Conservation (phyloP, 2,888 invertebrate genomes). For the Chirona hameri region DNA sequence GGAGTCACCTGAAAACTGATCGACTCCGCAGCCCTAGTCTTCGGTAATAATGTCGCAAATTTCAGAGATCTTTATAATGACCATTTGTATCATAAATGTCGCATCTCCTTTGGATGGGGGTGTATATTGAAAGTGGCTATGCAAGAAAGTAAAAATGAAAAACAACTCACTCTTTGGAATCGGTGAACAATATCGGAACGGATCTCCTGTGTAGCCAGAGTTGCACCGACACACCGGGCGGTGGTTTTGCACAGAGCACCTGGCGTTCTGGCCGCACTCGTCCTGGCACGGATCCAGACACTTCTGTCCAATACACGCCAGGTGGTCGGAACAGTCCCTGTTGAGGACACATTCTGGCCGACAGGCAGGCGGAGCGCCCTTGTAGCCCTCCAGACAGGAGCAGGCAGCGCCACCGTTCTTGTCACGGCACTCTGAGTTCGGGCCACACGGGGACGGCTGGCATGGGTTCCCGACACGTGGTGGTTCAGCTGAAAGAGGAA, state of each 20-base stretch:
- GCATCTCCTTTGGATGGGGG: too few species aligned
- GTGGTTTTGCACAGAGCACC: constrained; percentile 71
- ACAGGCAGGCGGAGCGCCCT: too few species aligned
- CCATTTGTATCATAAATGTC: too few species aligned
- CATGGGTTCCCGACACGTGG: constrained; percentile 51
- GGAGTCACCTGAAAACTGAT: too few species aligned
- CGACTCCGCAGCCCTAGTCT: too few species aligned
- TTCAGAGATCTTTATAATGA: too few species aligned
- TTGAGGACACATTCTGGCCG: constrained; percentile 67
- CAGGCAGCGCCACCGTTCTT: too few species aligned
- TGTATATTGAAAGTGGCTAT: too few species aligned
- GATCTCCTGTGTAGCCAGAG: not conserved
- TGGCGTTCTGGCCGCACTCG: constrained; percentile 58
- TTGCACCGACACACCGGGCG: constrained; percentile 55
- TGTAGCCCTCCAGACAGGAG: too few species aligned
- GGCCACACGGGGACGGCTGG: constrained; percentile 66
- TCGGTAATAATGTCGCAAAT: too few species aligned
- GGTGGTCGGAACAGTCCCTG: constrained; percentile 65
- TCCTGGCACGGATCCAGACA: constrained; percentile 59
- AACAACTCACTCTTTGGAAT: not conserved
- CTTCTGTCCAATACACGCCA: constrained; percentile 65
- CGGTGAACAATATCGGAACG: not conserved
- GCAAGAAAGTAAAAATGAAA: not conserved
- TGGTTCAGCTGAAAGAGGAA: not conserved
- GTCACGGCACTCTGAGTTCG: constrained; percentile 64